Percentiles rank a stretch among this genome's conserved stretches.
phyloP scores from a whole-genome alignment of 2,797 vertebrate species.

The Lophotriccus pileatus region DNA sequence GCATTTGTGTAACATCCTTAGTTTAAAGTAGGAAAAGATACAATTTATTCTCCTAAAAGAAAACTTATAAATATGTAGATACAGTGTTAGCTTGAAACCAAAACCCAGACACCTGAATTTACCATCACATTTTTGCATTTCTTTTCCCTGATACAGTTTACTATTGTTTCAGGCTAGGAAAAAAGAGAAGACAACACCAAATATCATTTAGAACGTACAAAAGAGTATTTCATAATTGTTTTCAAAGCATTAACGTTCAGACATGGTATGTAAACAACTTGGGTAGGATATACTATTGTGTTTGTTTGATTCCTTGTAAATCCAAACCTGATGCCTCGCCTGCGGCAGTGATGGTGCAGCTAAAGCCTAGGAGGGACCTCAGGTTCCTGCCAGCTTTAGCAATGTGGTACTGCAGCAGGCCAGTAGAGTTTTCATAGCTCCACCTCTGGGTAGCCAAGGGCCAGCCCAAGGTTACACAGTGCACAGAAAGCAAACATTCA shows the following conservation, averaged over 20 bases:
- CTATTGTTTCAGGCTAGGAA: neutral
- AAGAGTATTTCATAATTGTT: neutral
- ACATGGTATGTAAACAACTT: neutral
- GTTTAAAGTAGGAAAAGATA: neutral
- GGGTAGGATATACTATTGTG: neutral
- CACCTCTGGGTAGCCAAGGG: neutral
- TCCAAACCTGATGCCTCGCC: neutral
- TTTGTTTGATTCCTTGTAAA: neutral
- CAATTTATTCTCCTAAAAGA: neutral
- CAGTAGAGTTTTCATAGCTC: neutral
- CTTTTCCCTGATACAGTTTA: neutral
- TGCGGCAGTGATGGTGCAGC: neutral
- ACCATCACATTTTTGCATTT: neutral
- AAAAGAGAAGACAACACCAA: neutral
- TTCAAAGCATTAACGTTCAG: neutral
- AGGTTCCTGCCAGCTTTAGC: neutral
- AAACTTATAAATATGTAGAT: neutral
- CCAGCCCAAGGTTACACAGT: accelerated
- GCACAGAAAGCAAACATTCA: neutral
- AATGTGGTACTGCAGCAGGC: too few species aligned
- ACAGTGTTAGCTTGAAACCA: neutral
- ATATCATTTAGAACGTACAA: neutral
- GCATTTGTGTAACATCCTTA: neutral
- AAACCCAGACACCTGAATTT: neutral
- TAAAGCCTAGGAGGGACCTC: neutral